Evolutionary conservation across 2,797 vertebrate species (phyloP), one percentile per base, ranked within the genome.

Genomic region (Anas bahamensis): DNA sequence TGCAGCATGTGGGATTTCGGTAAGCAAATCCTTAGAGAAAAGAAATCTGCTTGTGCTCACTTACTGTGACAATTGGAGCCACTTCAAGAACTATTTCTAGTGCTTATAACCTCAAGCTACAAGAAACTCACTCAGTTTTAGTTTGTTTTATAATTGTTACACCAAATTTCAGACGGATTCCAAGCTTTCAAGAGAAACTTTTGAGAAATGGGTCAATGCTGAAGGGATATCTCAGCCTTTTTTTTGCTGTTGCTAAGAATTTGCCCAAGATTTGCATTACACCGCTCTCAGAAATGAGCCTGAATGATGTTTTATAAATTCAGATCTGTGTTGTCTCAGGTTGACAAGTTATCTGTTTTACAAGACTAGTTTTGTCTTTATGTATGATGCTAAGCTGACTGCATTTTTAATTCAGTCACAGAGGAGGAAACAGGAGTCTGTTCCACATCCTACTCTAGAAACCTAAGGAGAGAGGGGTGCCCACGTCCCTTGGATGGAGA

Each of bases 1-100:
- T 2, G 98, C 99, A 7, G 99, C 99, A 9, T 98, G 98, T 28
- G 99, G 99, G 72, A 99, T 99, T 97, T 98, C 98, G 19, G 99
- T 99, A 97, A 98, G 98, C 96, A 86, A 90, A 86, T 61, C 55
- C 69, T 77, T 76, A 48, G 73, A 81, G 79, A 52, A 77, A 68
- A 66, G 59, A 86, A 18, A 60, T 65, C 26, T 55, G 37, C 37
- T 60, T 80, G 35, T 48, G 33, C 78, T 90, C 73, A 39, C 66
- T 85, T 93, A 8, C 3, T 52, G 80, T 86, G 82, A 83, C 68
- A 90, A 79, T 11, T 74, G 61, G 29, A 88, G 56, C 48, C 33
- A 60, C 65, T 74, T 70, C 73, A 87, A 56, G 70, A 89, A 59
- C 31, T 72, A 53, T 80, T 89, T 83, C 57, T 77, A 82, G 64